Evolutionary conservation across 1,140 invertebrate species (phyloP).

Genomic region (Tetranychus urticae): DNA sequence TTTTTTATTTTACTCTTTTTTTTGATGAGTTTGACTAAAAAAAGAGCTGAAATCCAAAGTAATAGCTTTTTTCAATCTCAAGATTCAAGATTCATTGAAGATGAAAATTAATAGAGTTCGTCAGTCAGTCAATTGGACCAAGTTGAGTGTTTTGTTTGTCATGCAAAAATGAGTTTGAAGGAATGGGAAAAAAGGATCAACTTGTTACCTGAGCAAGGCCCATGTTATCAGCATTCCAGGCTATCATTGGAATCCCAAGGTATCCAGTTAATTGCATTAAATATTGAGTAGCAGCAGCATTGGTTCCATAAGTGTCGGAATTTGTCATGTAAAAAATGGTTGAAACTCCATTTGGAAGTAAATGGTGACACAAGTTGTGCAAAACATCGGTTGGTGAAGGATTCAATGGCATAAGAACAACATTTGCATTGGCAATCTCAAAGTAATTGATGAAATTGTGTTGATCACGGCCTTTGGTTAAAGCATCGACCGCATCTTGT

Average conservation of each 20-base stretch:
- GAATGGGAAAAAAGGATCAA: background rate
- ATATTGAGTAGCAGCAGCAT: constrained; percentile 74
- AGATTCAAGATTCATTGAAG: too few relatives aligned
- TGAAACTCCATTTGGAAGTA: constrained; percentile 61
- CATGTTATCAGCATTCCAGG: constrained; percentile 83
- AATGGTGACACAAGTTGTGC: constrained; percentile 58
- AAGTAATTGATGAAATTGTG: too few relatives aligned
- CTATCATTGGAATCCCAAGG: constrained; percentile 56
- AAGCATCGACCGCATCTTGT: too few relatives aligned
- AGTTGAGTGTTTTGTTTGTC: too few relatives aligned
- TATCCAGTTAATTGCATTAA: constrained; percentile 71
- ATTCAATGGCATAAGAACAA: too few relatives aligned
- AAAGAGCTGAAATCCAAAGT: too few relatives aligned
- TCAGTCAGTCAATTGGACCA: too few relatives aligned
- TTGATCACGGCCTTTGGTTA: too few relatives aligned
- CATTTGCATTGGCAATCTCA: too few relatives aligned
- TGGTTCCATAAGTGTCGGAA: constrained; percentile 45
- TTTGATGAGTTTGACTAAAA: too few relatives aligned
- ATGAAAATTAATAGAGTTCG: too few relatives aligned
- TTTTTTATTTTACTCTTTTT: background rate
- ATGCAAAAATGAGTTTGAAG: background rate
- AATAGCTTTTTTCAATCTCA: too few relatives aligned
- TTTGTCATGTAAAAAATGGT: constrained; percentile 82
- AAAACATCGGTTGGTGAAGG: constrained; percentile 29
- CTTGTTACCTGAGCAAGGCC: constrained; percentile 37